Evolutionary conservation across 2,113 vertebrate species (phyloP), one percentile per base, ranked within the genome.

Genomic region (Astatoreochromis straeleni): DNA sequence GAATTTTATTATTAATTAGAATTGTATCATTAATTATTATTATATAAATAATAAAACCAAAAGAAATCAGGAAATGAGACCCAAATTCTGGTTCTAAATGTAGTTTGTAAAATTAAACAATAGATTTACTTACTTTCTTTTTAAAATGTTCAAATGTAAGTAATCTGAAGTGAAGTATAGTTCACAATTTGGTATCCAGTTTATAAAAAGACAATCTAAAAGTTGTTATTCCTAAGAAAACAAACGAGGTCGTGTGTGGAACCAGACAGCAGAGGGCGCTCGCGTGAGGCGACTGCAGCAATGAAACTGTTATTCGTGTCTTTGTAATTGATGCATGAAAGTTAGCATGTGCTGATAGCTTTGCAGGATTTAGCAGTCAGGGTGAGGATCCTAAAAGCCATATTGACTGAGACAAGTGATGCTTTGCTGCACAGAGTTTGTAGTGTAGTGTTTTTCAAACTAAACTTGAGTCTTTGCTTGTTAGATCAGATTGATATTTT

Each of bases 401-500:
- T 97, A 97, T 96, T 42, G 54, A 51, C 38, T 80, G 13, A 81
- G 88, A 92, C 94, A 93, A 1, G 96, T 91, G 96, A 97, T 95
- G 97, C 96, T 97, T 97, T 96, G 97, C 97, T 98, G 97, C 97
- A 91, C 92, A 90, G 63, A 63, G 33, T 97, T 97, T 97, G 95
- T 97, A 97, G 95, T 97, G 96, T 97, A 97, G 96, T 97, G 96
- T 96, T 96, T 97, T 97, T 35, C 7, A 68, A 38, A 42, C 51
- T 14, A 13, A 65, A 31, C 96, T 96, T 97, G 97, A 73, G 63
- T 88, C 97, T 97, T 88, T 35, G 4, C 10, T 78, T 78, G 26
- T 49, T n/a, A 49, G 89, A 97, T 97, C 97, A 97, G 97, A 97
- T 97, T 96, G 97, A 97, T 97, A 97, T 97, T 51, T 95, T 96